phyloP scores from a whole-genome alignment of 2,888 invertebrate species.

The Heliconius cydno region DNA sequence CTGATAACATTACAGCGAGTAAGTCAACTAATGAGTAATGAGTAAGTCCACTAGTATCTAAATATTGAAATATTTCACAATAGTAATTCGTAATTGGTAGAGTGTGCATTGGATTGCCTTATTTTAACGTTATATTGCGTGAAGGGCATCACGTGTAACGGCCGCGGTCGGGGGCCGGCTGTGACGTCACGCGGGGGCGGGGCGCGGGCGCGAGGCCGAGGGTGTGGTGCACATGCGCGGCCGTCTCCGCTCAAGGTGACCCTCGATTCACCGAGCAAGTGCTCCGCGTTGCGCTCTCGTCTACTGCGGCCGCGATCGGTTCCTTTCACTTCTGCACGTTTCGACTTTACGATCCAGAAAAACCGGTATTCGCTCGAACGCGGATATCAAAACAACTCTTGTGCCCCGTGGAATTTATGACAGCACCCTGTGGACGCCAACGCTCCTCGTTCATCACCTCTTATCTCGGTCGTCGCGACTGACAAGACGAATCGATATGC shows the following conservation, averaged over 20 bases:
- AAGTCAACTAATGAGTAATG: neutral
- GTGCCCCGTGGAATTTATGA: slow-evolving; percentile 72
- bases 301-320: slow-evolving; percentile 61
- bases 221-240: slow-evolving; percentile 82
- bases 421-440: slow-evolving; percentile 80
- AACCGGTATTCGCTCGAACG: slow-evolving; percentile 71
- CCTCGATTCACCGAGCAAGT: slow-evolving; percentile 69
- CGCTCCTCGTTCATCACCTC: slow-evolving; percentile 80
- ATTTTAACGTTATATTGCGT: slow-evolving; percentile 61
- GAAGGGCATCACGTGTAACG: slow-evolving; percentile 72
- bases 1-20: neutral
- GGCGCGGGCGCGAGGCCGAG: slow-evolving; percentile 62
- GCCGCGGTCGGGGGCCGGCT: slow-evolving; percentile 52
- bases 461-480: slow-evolving; percentile 77
- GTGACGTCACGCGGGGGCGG: slow-evolving; percentile 66
- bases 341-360: slow-evolving; percentile 53
- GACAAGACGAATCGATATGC: slow-evolving; percentile 82
- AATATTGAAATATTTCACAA: slow-evolving; percentile 53
- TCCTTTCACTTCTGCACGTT: slow-evolving; percentile 67
- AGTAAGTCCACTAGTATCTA: slow-evolving; percentile 10
- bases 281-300: slow-evolving; percentile 57
- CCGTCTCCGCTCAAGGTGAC: slow-evolving; percentile 78
- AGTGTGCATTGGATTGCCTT: slow-evolving; percentile 53
- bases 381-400: slow-evolving; percentile 66
- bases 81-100: slow-evolving; percentile 30